Evolutionary conservation across 2,888 invertebrate species (phyloP).

Genomic region (Tachystola acroxantha): DNA sequence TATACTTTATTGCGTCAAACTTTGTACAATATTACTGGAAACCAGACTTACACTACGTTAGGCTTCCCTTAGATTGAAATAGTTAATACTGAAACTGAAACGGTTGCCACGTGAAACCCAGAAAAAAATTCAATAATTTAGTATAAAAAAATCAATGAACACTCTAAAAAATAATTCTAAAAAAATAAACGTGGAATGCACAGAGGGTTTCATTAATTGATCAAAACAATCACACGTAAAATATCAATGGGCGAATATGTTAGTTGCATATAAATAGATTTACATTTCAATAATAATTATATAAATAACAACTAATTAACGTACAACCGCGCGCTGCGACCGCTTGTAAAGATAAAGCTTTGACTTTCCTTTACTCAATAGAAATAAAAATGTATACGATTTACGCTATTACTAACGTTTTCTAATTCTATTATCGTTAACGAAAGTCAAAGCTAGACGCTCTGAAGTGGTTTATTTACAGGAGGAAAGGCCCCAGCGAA

Average conservation of each 20-base stretch:
- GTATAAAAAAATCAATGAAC: slow-evolving; percentile 12
- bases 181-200: slow-evolving; percentile 56
- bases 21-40: slow-evolving; percentile 38
- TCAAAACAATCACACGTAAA: slow-evolving; percentile 36
- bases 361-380: too few relatives aligned
- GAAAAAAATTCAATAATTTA: neutral
- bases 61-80: slow-evolving; percentile 25
- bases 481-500: neutral
- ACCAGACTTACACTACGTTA: slow-evolving; percentile 26
- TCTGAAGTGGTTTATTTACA: slow-evolving; percentile 6
- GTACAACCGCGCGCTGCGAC: slow-evolving; percentile 1
- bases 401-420: too few relatives aligned
- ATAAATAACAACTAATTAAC: slow-evolving; percentile 21
- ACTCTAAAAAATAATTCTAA: slow-evolving; percentile 6
- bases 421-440: too few relatives aligned
- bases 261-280: slow-evolving; percentile 52
- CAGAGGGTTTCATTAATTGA: slow-evolving; percentile 42
- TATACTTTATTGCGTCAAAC: slow-evolving; percentile 38
- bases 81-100: slow-evolving; percentile 12
- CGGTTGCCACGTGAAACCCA: neutral
- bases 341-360: neutral
- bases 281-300: slow-evolving; percentile 24
- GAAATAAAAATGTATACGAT: too few relatives aligned
- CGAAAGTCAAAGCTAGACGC: too few relatives aligned
- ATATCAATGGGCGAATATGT: slow-evolving; percentile 41